Evolutionary conservation across 2,113 vertebrate genomes (phyloP).

Genomic region (Halichoerus grypus): DNA sequence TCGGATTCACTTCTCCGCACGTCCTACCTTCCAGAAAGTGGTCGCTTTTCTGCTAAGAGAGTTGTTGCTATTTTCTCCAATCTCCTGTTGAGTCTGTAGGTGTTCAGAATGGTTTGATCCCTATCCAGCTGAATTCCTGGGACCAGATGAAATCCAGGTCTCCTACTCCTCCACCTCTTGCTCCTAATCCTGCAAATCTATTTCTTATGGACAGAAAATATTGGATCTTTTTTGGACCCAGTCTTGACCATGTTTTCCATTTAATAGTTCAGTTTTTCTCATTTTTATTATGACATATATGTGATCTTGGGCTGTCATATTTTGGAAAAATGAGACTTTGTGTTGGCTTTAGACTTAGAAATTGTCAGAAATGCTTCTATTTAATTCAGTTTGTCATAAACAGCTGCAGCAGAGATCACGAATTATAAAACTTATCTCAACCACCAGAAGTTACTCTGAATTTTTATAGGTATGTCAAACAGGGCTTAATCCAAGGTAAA

Average conservation of each 20-base stretch:
- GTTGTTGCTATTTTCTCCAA: too few species aligned
- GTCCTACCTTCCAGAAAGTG: too few species aligned
- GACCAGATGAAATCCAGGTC: too few species aligned
- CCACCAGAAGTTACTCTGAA: conserved; percentile 32
- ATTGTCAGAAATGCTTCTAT: conserved; percentile 19
- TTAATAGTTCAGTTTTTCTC: conserved; percentile 57
- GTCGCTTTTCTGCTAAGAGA: too few species aligned
- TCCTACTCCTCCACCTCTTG: too few species aligned
- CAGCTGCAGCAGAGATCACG: not conserved
- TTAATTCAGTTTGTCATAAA: conserved; percentile 44
- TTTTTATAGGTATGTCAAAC: not conserved
- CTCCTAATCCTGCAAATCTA: not conserved
- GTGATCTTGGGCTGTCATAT: conserved; percentile 28
- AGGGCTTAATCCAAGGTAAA: not conserved
- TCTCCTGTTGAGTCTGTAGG: too few species aligned
- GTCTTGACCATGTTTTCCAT: not conserved
- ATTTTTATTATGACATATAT: conserved; percentile 49
- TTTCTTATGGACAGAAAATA: conserved; percentile 25
- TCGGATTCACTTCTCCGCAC: too few species aligned
- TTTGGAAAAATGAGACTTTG: conserved; percentile 26
- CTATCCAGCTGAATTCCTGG: too few species aligned
- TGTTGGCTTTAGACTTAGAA: conserved; percentile 51
- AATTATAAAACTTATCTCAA: conserved; percentile 49
- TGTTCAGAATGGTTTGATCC: too few species aligned
- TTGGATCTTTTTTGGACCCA: not conserved